Evolutionary conservation across 1,140 invertebrate genomes (phyloP), one percentile per base, ranked within the genome.

Genomic region (Elysia chlorotica): DNA sequence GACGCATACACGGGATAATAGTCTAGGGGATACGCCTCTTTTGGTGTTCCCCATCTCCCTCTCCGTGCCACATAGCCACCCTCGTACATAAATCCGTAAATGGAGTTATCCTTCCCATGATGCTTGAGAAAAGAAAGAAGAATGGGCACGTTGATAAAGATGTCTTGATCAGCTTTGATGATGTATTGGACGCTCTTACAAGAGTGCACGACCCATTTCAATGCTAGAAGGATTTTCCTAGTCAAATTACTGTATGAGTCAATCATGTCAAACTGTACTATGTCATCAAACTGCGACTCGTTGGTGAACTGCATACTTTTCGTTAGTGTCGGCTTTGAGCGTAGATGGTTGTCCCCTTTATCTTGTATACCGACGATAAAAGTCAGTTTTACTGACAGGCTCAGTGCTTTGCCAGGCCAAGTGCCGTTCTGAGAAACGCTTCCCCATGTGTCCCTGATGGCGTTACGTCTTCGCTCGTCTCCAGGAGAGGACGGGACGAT

Each of bases 81-180:
- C 2, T 68, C 69, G 62, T 79, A 80, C 28, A 77, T 70, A 37
- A 68, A 37, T 41, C 76, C 76, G 19, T 74, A 71, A 10, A 75
- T 37, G 1, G 63, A 56, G 59, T 74, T 71, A 1, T 69, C 41
- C 36, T 62, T 54, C 65, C 69, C 67, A 21, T 59, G 67, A 48
- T 67, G 68, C 2, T 48, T 68, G n/a, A 84, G 38, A 25, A 79
- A 71, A 6, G 75, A 62, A 19, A 78, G 30, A 2, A 84, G 69
- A 28, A 77, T 71, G 2, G 81, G 81, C 23, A 82, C 61, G 73
- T 90, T 88, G 2, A 90, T 80, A 77, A 90, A 90, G 67, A 88
- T 88, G 75, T 90, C 90, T 61, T 90, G 90, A 75, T 90, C 90
- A 1, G 86, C 85, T 80, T 90, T 90, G 48, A 90, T 72, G 28